phyloP scores from a whole-genome alignment of 92 coral and sea anemone species.

The Epizoanthus fatuus region DNA sequence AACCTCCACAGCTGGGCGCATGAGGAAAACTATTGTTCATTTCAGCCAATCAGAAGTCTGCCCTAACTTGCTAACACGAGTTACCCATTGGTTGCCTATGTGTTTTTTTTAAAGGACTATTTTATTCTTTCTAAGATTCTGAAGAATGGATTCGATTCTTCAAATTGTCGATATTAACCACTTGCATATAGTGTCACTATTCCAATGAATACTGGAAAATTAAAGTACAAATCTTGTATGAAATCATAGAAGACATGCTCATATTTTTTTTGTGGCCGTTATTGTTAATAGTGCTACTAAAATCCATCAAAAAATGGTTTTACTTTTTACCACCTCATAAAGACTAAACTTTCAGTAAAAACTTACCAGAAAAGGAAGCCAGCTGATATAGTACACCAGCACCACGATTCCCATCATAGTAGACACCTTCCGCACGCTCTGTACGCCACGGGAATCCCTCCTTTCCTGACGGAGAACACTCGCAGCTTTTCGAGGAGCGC shows the following conservation, averaged over 20 bases:
- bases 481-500: background rate
- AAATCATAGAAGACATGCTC: background rate
- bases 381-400: slow-evolving; percentile 81
- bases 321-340: too few species aligned
- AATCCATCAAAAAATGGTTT: background rate
- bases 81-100: too few species aligned
- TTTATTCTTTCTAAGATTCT: too few species aligned
- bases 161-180: background rate
- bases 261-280: background rate
- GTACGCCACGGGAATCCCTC: slow-evolving; percentile 62
- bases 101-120: too few species aligned
- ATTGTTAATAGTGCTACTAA: background rate
- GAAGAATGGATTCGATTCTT: too few species aligned
- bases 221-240: background rate
- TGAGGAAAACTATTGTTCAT: too few species aligned
- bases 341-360: background rate
- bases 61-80: too few species aligned
- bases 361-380: slow-evolving; percentile 96
- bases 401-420: slow-evolving; percentile 86
- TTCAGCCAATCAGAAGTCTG: too few species aligned
- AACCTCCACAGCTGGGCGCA: too few species aligned
- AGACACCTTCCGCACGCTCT: slow-evolving; percentile 67
- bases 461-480: background rate
- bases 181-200: background rate
- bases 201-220: background rate